Conservation (phyloP, 1,140 invertebrate genomes). For the Aphelinus certus region DNA sequence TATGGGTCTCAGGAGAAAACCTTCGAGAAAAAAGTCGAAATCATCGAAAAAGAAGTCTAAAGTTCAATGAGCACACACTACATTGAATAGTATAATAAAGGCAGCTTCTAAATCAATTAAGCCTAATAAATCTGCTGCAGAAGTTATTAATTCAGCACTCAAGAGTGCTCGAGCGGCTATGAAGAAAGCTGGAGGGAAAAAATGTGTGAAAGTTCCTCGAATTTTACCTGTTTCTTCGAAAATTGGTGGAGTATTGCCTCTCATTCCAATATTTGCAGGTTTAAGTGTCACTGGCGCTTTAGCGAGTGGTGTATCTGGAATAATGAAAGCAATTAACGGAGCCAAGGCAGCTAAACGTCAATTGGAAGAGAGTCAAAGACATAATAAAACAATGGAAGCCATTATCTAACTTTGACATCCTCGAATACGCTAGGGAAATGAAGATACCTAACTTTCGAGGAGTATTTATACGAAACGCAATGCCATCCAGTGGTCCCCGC, state of each 20-base stretch:
- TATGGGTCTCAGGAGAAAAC: constrained; percentile 45
- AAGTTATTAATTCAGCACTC: background rate
- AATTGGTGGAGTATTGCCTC: constrained; percentile 28
- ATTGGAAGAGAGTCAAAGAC: constrained; percentile 49
- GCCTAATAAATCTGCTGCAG: no score
- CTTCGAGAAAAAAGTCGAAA: no score
- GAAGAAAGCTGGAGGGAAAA: constrained; percentile 24
- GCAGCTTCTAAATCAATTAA: no score
- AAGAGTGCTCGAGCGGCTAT: background rate
- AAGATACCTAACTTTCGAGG: constrained; percentile 50
- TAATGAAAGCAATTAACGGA: background rate
- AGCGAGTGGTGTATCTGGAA: background rate
- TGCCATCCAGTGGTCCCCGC: constrained; percentile 43
- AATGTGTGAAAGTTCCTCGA: constrained; percentile 8
- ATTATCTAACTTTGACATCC: constrained; percentile 45
- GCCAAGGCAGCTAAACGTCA: constrained; percentile 40
- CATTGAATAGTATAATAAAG: no score
- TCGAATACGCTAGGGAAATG: constrained; percentile 42
- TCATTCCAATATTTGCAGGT: constrained; percentile 20
- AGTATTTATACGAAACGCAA: constrained; percentile 47
- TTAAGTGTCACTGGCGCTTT: constrained; percentile 10
- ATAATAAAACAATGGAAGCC: constrained; percentile 51
- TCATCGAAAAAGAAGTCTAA: no score
- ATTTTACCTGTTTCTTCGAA: constrained; percentile 22
- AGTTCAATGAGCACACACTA: no score